These are phyloP conservation scores for Xanthostigma xanthostigma DNA, from an alignment of 2,888 invertebrate genomes.

Conservation along the genomic window DNA sequence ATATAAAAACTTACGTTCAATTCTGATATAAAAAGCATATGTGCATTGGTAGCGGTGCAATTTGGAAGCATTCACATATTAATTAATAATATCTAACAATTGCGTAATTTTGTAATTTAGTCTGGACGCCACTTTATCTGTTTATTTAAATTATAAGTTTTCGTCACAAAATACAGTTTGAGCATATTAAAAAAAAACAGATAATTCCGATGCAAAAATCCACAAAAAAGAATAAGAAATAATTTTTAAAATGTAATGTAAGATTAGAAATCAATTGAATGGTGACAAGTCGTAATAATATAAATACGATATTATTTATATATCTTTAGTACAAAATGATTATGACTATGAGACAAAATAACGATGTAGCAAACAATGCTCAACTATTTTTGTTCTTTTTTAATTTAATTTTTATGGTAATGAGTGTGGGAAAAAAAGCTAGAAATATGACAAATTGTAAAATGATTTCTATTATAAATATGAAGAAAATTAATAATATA, in stretches of 20 bases:
- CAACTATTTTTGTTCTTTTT: not conserved
- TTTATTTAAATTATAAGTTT: too few relatives aligned
- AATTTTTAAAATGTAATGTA: conserved; percentile 4
- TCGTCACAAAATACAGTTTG: too few relatives aligned
- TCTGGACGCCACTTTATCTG: too few relatives aligned
- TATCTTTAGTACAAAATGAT: conserved; percentile 9
- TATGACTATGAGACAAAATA: conserved; percentile 1
- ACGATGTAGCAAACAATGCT: not conserved
- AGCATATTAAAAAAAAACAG: too few relatives aligned
- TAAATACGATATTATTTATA: conserved; percentile 5
- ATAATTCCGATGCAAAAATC: not conserved
- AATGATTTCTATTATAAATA: too few relatives aligned
- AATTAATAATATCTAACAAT: too few relatives aligned
- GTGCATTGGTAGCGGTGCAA: conserved; percentile 1
- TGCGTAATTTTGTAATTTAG: too few relatives aligned
- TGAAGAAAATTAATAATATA: not conserved
- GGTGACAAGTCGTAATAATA: conserved; percentile 6
- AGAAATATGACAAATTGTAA: too few relatives aligned
- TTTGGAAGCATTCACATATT: conserved; percentile 3
- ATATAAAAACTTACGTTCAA: too few relatives aligned
- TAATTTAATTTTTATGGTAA: not conserved
- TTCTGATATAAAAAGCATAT: too few relatives aligned
- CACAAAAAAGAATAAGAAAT: not conserved
- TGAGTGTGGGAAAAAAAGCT: too few relatives aligned
- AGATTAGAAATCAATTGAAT: conserved; percentile 5